Evolutionary conservation across 1,140 invertebrate species (phyloP), one percentile per base, ranked within the genome.

Genomic region (Pectinophora gossypiella): DNA sequence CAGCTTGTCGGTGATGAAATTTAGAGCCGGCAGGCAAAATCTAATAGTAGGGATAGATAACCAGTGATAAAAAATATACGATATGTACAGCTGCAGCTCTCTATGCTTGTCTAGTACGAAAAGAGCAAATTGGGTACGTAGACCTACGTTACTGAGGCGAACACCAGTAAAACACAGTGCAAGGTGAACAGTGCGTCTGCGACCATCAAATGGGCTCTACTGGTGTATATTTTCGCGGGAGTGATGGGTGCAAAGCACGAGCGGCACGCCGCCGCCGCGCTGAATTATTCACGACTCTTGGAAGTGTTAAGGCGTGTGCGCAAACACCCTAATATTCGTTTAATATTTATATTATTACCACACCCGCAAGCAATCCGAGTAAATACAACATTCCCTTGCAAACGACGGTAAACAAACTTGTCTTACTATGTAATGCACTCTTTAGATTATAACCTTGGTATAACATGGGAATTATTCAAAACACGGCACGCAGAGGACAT

Each of bases 271-370:
- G 15, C 16, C 52, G 54, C 59, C 52, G 54, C 59, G 40, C 44
- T 85, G 81, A 85, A 85, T 82, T 55, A 82, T 85, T 82, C 76
- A 85, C 51, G 50, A 68, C 45, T 55, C 55, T n/a, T 64, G 62
- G 67, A 75, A 76, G 73, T 77, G 71, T 84, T 73, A 64, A 77
- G 67, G 56, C 69, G 64, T 77, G 66, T 76, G 56, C 68, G 56
- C 67, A 79, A 80, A 76, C 72, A 78, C 57, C 23, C 55, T 76
- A 68, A 73, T 81, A 79, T 79, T 69, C 72, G 54, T 79, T 78
- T 71, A 82, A 82, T 80, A 82, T 85, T 85, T 69, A 79, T 72
- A 79, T 72, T 82, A 76, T 64, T 64, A 52, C 62, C 54, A 35
- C 54, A 61, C 60, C 62, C 64, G 60, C 64, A 69, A 69, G 68